These are phyloP conservation scores for Peucedramus taeniatus DNA, from an alignment of 2,113 vertebrate genomes.

Conservation along the genomic window DNA sequence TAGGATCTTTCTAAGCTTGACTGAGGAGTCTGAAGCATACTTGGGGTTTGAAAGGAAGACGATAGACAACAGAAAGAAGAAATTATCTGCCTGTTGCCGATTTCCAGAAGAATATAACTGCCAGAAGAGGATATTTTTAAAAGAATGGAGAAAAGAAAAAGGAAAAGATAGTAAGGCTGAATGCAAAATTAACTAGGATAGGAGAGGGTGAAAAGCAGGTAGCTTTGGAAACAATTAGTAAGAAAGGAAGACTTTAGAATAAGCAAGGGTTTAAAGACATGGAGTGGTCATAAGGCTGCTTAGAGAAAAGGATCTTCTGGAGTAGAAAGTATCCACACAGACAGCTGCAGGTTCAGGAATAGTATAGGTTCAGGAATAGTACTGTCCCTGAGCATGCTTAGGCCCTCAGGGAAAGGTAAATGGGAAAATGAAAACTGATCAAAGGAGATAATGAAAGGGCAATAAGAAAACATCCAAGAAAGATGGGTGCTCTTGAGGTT, in stretches of 20 bases:
- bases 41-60: background rate
- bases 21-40: background rate
- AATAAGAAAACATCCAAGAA: background rate
- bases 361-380: background rate
- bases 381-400: background rate
- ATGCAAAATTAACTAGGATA: background rate
- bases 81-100: background rate
- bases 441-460: background rate
- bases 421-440: background rate
- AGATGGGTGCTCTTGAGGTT: background rate
- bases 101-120: background rate
- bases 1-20: background rate
- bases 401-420: background rate
- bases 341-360: background rate
- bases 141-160: background rate
- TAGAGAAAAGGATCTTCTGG: background rate
- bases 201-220: background rate
- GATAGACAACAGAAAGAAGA: background rate
- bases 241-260: background rate
- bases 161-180: background rate
- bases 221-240: background rate
- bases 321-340: background rate
- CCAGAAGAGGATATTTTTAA: background rate
- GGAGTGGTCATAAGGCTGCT: background rate
- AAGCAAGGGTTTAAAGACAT: background rate